A percentile compares a stretch with the other conserved stretches of the same genome.
These are phyloP conservation scores for Crossocerus cetratus DNA, from an alignment of 2,888 invertebrate species.

Conservation along the genomic window DNA sequence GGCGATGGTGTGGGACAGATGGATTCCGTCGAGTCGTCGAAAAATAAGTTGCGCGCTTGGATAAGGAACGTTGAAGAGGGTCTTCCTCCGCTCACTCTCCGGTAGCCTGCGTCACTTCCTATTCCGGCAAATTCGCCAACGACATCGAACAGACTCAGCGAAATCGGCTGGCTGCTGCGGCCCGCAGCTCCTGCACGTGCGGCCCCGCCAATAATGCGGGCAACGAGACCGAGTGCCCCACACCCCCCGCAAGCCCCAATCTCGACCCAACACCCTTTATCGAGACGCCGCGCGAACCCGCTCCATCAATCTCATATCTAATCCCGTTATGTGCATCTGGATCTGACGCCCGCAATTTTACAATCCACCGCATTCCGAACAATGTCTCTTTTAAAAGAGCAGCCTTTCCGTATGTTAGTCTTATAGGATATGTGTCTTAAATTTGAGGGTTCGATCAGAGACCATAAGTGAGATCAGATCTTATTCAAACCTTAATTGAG, in stretches of 20 bases:
- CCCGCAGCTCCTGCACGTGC: slow-evolving; percentile 43
- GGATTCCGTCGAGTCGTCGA: slow-evolving; percentile 46
- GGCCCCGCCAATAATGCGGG: slow-evolving; percentile 46
- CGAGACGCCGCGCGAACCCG: not conserved
- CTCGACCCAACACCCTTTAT: not conserved
- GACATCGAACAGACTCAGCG: slow-evolving; percentile 52
- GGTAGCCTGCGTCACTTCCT: slow-evolving; percentile 40
- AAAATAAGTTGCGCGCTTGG: slow-evolving; percentile 31
- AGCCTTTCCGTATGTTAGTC: not conserved
- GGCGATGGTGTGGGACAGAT: slow-evolving; percentile 26
- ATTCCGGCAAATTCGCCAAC: slow-evolving; percentile 42
- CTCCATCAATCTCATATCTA: not conserved
- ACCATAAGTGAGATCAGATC: too few relatives aligned
- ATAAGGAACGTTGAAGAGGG: slow-evolving; percentile 19
- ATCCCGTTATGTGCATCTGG: not conserved
- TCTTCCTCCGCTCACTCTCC: slow-evolving; percentile 1
- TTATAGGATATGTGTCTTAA: too few relatives aligned
- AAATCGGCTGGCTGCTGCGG: slow-evolving; percentile 46
- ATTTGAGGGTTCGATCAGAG: too few relatives aligned
- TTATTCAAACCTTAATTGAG: not conserved
- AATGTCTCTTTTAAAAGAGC: not conserved
- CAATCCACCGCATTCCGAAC: not conserved
- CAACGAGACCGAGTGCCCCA: slow-evolving; percentile 30
- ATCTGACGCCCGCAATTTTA: not conserved
- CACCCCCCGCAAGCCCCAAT: too few relatives aligned